Evolutionary conservation across 2,113 vertebrate species (phyloP), one percentile per base, ranked within the genome.

Genomic region (Crotophaga sulcirostris): DNA sequence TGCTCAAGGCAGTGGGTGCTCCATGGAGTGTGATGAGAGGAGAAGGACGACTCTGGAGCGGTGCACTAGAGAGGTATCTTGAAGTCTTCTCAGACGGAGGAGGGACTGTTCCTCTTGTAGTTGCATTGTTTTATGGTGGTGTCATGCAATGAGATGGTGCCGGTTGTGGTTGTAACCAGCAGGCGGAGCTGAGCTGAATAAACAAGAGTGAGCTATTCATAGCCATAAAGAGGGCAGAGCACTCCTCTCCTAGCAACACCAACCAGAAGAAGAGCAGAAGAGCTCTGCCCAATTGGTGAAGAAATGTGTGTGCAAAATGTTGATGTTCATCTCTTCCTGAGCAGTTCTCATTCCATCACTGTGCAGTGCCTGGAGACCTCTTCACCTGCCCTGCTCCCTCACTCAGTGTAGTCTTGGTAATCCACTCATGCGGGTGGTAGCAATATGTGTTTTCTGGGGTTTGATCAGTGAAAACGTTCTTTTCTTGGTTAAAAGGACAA

Each of bases 231-330:
- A 97, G 93, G 89, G 93, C 96, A 96, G 90, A 97, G 96, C 91
- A 31, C 89, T 96, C 80, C 87, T 96, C 95, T 97, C 97, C 97
- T 97, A 97, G 97, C 96, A 97, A 97, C 97, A 94, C 93, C 93
- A 96, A 93, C 88, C 83, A 84, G 93, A 84, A 87, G 90, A 73
- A 92, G 94, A 92, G 87, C 92, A 64, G 60, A 89, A 95, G 88
- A 95, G 95, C 94, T 94, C 73, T 96, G 96, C 96, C 96, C 94
- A 86, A 16, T 66, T 60, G 95, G 90, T 86, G 74, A 79, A 78
- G 86, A 93, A 94, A 85, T 17, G 64, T 33, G 51, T 47, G 70
- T 9, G 10, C 23, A 13, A 79, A 87, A 84, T 88, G 74, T 78
- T 94, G 79, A 66, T 67, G 55, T 29, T 73, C 45, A n/a, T 68